phyloP scores from a whole-genome alignment of 2,888 invertebrate species.

The Agrilus mali region DNA sequence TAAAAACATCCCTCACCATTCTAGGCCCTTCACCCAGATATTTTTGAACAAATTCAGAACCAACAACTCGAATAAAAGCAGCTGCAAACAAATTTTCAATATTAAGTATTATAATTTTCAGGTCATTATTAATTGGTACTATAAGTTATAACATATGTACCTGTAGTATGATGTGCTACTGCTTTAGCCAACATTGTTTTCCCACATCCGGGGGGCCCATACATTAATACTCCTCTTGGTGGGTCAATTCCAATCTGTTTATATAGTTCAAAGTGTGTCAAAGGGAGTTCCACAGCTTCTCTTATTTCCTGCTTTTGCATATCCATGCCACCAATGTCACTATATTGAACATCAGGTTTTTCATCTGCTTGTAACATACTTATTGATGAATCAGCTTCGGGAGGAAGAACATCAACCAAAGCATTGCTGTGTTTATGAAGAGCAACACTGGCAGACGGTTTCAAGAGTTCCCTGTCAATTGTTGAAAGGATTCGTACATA shows the following conservation, averaged over 20 bases:
- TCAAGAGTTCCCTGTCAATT: constrained; percentile 91
- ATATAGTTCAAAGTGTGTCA: constrained; percentile 97
- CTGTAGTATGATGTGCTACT: constrained; percentile 95
- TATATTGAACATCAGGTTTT: constrained; percentile 94
- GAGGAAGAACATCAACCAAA: constrained; percentile 96
- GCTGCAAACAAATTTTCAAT: constrained; percentile 42
- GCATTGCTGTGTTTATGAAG: constrained; percentile 99
- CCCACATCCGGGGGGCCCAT: constrained; percentile 98
- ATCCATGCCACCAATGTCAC: constrained; percentile 99
- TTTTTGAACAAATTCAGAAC: constrained; percentile 99
- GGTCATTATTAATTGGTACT: no score
- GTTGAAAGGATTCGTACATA: constrained; percentile 97
- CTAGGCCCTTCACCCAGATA: constrained; percentile 98
- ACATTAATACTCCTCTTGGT: constrained; percentile 95
- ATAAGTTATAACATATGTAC: constrained; percentile 31
- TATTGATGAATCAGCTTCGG: constrained; percentile 97
- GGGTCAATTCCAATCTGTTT: constrained; percentile 99
- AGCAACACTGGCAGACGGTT: constrained; percentile 97
- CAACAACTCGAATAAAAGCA: constrained; percentile 96
- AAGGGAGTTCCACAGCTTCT: constrained; percentile 94
- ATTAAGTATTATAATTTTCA: no score
- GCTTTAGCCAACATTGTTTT: constrained; percentile 99
- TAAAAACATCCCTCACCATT: constrained; percentile 98
- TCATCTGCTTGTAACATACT: constrained; percentile 98
- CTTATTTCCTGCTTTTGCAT: constrained; percentile 99